phyloP scores from a whole-genome alignment of 1,140 invertebrate genomes.

The Hyphantria cunea region DNA sequence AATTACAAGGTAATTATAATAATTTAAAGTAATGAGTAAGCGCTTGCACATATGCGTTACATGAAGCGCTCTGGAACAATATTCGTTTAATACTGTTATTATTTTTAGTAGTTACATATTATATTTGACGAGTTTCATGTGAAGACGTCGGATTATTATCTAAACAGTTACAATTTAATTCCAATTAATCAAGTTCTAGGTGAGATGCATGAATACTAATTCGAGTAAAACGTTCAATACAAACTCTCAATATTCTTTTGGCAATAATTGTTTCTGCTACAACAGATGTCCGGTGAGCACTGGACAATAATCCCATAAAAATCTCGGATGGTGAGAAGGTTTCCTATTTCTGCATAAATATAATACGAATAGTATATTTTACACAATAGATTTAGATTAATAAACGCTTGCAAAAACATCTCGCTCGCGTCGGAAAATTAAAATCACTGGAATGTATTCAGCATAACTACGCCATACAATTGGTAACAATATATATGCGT shows the following conservation, averaged over 20 bases:
- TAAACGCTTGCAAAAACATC: too few species aligned
- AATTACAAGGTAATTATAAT: constrained; percentile 42
- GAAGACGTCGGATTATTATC: not conserved
- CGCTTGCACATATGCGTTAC: constrained; percentile 6
- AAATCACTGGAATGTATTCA: constrained; percentile 18
- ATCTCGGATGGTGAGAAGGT: too few species aligned
- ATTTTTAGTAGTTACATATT: constrained; percentile 9
- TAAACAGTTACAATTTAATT: constrained; percentile 22
- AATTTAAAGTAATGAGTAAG: constrained; percentile 20
- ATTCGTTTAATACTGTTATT: constrained; percentile 22
- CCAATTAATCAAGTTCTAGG: constrained; percentile 1
- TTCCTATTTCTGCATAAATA: too few species aligned
- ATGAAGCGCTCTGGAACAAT: constrained; percentile 15
- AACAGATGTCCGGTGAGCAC: too few species aligned
- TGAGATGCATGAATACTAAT: too few species aligned
- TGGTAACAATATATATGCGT: constrained; percentile 14
- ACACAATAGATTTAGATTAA: too few species aligned
- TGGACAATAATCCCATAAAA: too few species aligned
- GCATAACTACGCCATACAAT: constrained; percentile 16
- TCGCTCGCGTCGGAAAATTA: too few species aligned
- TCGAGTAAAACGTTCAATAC: too few species aligned
- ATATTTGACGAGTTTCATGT: not conserved
- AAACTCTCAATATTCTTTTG: too few species aligned
- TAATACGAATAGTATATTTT: too few species aligned
- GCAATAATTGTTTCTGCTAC: too few species aligned